Conservation (phyloP, 2,797 vertebrate species). For the Poecilia picta region DNA sequence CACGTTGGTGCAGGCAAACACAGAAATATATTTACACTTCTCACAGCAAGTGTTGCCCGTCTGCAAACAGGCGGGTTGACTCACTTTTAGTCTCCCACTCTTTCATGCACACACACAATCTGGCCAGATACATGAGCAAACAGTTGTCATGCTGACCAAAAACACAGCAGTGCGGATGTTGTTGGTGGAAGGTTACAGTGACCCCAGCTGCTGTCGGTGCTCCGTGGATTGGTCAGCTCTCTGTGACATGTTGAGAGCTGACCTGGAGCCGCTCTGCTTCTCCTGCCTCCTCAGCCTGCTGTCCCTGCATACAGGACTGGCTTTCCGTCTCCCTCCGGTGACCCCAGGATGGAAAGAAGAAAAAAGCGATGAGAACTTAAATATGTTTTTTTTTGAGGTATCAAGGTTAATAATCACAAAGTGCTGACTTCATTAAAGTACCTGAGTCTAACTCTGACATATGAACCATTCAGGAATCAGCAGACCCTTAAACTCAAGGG, state of each 20-base stretch:
- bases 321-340: background rate
- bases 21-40: conserved; percentile 22
- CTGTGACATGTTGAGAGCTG: conserved; percentile 35
- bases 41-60: conserved; percentile 35
- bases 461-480: background rate
- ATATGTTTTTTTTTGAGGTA: background rate
- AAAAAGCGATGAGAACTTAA: background rate
- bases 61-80: conserved; percentile 53
- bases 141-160: conserved; percentile 61
- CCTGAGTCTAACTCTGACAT: background rate
- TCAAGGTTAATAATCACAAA: background rate
- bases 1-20: conserved; percentile 19
- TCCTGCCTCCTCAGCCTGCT: background rate
- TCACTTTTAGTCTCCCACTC: conserved; percentile 30
- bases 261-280: conserved; percentile 29
- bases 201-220: conserved; percentile 20
- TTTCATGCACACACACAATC: conserved; percentile 16
- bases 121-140: conserved; percentile 42
- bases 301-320: background rate
- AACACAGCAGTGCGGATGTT: conserved; percentile 28
- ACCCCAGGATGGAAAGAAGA: background rate
- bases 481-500: background rate
- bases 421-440: background rate
- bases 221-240: background rate
- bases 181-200: conserved; percentile 48